Percentiles rank a stretch among this genome's conserved stretches.
Evolutionary conservation across 2,113 vertebrate genomes (phyloP).

Genomic region (Rhadina sibilatrix): DNA sequence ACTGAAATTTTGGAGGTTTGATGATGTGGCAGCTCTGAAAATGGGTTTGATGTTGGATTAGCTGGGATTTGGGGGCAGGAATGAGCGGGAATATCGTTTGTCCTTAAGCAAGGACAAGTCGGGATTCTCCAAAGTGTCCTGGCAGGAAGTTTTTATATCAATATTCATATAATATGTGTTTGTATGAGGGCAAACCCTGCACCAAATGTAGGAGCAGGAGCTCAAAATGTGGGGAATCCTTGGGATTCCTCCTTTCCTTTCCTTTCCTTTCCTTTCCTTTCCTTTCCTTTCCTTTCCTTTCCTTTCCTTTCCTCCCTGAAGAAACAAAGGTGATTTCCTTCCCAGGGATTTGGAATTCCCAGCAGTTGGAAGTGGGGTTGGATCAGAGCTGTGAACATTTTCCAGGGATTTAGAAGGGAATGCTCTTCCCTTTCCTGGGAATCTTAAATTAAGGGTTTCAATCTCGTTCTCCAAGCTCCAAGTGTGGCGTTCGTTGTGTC

Average conservation of each 20-base stretch:
- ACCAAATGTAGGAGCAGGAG: neutral
- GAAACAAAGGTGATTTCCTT: neutral
- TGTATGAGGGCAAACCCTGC: neutral
- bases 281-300: neutral
- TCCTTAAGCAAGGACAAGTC: neutral
- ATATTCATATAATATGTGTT: accelerated
- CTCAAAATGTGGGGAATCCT: neutral
- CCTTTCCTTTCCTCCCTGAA: neutral
- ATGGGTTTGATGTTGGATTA: neutral
- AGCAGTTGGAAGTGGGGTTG: too few relatives aligned
- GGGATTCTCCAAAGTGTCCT: neutral
- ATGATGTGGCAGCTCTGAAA: neutral
- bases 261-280: neutral
- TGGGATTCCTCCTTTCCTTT: neutral
- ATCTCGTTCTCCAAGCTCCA: neutral
- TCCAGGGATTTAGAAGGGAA: neutral
- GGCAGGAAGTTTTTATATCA: neutral
- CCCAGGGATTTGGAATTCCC: neutral
- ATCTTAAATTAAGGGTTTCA: neutral
- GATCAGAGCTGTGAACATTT: neutral
- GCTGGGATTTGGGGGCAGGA: neutral
- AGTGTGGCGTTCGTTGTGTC: too few relatives aligned
- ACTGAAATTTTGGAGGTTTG: neutral
- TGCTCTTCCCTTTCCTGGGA: neutral
- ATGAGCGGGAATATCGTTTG: neutral